Evolutionary conservation across 1,140 invertebrate species (phyloP).

Genomic region (Aradophagus sp.): DNA sequence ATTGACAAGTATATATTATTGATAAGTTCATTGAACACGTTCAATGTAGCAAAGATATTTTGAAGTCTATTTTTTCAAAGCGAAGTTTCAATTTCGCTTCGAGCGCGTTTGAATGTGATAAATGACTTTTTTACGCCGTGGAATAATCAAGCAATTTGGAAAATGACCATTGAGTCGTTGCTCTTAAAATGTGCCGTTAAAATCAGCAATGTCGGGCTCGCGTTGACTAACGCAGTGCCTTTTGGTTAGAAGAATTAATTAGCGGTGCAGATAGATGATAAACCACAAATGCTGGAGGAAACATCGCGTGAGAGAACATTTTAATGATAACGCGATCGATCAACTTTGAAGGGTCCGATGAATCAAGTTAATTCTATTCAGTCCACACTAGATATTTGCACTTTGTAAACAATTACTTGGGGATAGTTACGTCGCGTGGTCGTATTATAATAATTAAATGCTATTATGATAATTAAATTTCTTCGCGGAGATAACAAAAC

Average conservation of each 20-base stretch:
- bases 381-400: slow-evolving; percentile 39
- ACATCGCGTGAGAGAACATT: slow-evolving; percentile 56
- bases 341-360: slow-evolving; percentile 49
- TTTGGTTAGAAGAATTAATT: slow-evolving; percentile 53
- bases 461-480: slow-evolving; percentile 30
- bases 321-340: slow-evolving; percentile 55
- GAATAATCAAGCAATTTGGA: slow-evolving; percentile 44
- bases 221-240: slow-evolving; percentile 35
- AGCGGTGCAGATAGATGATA: slow-evolving; percentile 45
- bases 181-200: slow-evolving; percentile 26
- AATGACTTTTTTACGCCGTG: slow-evolving; percentile 20
- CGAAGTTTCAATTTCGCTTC: too few species aligned
- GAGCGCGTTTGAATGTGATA: slow-evolving; percentile 12
- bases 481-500: neutral
- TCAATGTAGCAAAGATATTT: slow-evolving; percentile 3
- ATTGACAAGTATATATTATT: slow-evolving; percentile 16
- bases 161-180: slow-evolving; percentile 42
- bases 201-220: slow-evolving; percentile 25
- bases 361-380: slow-evolving; percentile 50
- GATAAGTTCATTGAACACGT: slow-evolving; percentile 11
- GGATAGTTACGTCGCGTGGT: too few species aligned
- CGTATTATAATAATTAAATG: slow-evolving; percentile 29
- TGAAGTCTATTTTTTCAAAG: too few species aligned
- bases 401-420: slow-evolving; percentile 28
- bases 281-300: slow-evolving; percentile 50